phyloP scores from a whole-genome alignment of 2,113 vertebrate genomes.

The Laticauda colubrina region DNA sequence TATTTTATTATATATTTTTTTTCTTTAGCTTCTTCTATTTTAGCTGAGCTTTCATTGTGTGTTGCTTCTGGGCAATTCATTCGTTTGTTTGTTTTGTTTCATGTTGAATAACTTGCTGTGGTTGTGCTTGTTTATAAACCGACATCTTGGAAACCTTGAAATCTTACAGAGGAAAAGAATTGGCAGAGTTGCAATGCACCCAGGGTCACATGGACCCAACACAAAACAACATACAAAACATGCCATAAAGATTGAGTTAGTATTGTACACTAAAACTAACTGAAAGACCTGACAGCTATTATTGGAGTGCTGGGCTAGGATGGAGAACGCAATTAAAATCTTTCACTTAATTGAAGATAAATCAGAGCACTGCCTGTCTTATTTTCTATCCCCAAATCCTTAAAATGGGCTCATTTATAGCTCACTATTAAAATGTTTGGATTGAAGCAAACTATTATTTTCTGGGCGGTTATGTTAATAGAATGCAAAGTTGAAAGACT shows the following conservation, averaged over 20 bases:
- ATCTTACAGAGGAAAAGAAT: conserved; percentile 56
- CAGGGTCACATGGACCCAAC: conserved; percentile 49
- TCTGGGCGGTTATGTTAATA: not conserved
- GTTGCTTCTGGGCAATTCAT: not conserved
- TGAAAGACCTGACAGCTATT: not conserved
- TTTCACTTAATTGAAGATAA: not conserved
- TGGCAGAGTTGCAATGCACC: conserved; percentile 49
- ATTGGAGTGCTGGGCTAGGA: not conserved
- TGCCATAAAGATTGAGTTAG: not conserved
- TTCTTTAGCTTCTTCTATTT: not conserved
- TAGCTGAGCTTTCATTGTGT: not conserved
- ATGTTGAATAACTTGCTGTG: conserved; percentile 7
- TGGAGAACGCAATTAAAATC: not conserved
- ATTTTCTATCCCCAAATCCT: not conserved
- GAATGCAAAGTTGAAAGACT: not conserved
- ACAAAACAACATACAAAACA: not conserved
- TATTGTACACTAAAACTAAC: not conserved
- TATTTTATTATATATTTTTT: not conserved
- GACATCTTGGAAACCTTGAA: conserved; percentile 54
- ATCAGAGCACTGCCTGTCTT: not conserved
- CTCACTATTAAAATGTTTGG: not conserved
- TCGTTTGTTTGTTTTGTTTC: not conserved
- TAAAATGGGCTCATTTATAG: not conserved
- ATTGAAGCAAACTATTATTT: not conserved
- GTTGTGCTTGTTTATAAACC: conserved; percentile 60